A percentile compares a stretch with the other conserved stretches of the same genome.
Evolutionary conservation across 2,797 vertebrate species (phyloP).

Genomic region (Onychomys leucogaster): DNA sequence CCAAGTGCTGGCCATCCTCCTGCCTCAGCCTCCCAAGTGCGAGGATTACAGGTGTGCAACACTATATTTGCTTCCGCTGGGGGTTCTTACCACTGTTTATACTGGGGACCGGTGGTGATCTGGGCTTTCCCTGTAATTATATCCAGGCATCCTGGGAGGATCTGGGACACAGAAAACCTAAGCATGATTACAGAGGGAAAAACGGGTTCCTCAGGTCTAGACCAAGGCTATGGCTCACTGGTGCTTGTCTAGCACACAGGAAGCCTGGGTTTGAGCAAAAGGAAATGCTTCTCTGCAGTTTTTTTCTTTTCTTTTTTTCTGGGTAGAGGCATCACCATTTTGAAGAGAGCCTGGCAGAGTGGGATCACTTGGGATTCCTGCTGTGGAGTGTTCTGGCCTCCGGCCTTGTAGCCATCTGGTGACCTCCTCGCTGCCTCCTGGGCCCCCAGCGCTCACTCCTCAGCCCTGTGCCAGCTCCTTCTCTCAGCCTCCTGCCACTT

Average conservation of each 20-base stretch:
- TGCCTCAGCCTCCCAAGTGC: background rate
- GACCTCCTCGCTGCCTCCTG: background rate
- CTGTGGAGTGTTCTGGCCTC: slow-evolving; percentile 7
- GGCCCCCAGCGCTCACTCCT: background rate
- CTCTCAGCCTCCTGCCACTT: slow-evolving; percentile 13
- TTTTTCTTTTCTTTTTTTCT: background rate
- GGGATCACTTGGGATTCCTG: background rate
- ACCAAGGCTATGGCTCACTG: background rate
- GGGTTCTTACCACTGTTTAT: background rate
- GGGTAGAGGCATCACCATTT: background rate
- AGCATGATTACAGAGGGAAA: background rate
- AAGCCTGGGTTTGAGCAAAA: background rate
- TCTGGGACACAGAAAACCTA: background rate
- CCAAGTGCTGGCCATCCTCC: background rate
- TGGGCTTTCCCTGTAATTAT: background rate
- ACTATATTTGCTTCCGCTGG: background rate
- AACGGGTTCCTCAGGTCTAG: background rate
- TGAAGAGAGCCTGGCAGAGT: background rate
- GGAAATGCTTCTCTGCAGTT: background rate
- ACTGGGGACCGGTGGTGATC: background rate
- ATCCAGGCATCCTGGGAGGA: background rate
- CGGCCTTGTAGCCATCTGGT: slow-evolving; percentile 61
- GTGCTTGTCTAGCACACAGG: no score
- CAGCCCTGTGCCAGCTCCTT: background rate
- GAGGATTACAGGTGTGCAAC: background rate